Conservation (phyloP, 2,113 vertebrate genomes). For the Natator depressus region DNA sequence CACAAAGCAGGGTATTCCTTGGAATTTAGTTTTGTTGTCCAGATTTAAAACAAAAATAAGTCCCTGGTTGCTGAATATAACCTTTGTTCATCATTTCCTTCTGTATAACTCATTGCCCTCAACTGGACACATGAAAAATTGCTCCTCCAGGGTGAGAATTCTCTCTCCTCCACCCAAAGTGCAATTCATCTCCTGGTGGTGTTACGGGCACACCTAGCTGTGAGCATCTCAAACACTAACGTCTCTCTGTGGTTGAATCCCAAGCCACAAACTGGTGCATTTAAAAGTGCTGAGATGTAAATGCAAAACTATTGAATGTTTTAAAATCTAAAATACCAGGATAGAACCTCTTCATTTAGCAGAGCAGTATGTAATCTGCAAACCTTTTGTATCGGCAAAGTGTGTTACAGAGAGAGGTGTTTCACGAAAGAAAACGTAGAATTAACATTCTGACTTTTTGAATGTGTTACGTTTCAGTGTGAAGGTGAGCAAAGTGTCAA, state of each 20-base stretch:
- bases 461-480: background rate
- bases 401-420: background rate
- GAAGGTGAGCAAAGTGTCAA: background rate
- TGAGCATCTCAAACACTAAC: background rate
- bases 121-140: background rate
- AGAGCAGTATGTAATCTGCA: background rate
- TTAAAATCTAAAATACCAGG: background rate
- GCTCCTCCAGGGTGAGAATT: background rate
- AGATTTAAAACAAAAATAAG: background rate
- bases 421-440: background rate
- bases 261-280: background rate
- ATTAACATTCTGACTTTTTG: background rate
- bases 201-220: background rate
- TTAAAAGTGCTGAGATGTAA: conserved; percentile 6
- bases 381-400: background rate
- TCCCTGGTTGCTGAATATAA: background rate
- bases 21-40: background rate
- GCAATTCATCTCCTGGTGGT: background rate
- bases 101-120: background rate
- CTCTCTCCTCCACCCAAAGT: background rate
- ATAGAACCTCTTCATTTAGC: background rate
- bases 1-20: background rate
- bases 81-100: background rate
- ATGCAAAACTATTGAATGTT: background rate
- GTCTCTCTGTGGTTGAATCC: background rate